These are phyloP conservation scores for Andrena bicolor DNA, from an alignment of 2,888 invertebrate species.

Conservation along the genomic window DNA sequence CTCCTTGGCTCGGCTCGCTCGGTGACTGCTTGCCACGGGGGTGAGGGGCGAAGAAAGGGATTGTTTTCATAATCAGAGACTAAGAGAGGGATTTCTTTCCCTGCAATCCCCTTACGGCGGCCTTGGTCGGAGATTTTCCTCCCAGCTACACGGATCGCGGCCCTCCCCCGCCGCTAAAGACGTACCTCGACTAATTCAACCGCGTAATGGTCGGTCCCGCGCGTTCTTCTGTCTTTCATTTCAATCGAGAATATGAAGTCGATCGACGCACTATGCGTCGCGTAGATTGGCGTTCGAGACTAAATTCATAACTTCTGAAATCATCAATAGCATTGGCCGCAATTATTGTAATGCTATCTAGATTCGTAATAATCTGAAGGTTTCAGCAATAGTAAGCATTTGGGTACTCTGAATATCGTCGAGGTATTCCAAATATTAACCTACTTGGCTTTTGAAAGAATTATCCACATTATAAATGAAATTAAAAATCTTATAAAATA, in stretches of 20 bases:
- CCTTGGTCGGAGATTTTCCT: slow-evolving; percentile 14
- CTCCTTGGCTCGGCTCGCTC: slow-evolving; percentile 11
- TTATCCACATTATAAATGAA: no score
- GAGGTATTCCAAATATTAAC: no score
- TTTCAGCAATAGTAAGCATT: no score
- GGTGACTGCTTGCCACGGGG: slow-evolving; percentile 5
- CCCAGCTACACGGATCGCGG: slow-evolving; percentile 39
- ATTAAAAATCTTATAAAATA: no score
- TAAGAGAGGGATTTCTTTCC: slow-evolving; percentile 48
- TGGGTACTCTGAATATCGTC: no score
- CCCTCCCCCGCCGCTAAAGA: slow-evolving; percentile 6
- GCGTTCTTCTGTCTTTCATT: not conserved
- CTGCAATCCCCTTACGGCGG: slow-evolving; percentile 45
- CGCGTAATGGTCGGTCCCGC: slow-evolving; percentile 42
- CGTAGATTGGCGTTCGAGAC: no score
- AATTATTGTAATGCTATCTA: no score
- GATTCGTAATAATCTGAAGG: no score
- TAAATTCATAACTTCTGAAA: no score
- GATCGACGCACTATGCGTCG: no score
- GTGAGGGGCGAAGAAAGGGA: slow-evolving; percentile 28
- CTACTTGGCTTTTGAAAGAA: no score
- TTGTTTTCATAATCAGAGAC: slow-evolving; percentile 71
- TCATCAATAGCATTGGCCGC: no score
- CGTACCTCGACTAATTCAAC: slow-evolving; percentile 15
- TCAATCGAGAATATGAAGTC: not conserved